phyloP scores from a whole-genome alignment of 1,140 invertebrate genomes.

The Plodia interpunctella region DNA sequence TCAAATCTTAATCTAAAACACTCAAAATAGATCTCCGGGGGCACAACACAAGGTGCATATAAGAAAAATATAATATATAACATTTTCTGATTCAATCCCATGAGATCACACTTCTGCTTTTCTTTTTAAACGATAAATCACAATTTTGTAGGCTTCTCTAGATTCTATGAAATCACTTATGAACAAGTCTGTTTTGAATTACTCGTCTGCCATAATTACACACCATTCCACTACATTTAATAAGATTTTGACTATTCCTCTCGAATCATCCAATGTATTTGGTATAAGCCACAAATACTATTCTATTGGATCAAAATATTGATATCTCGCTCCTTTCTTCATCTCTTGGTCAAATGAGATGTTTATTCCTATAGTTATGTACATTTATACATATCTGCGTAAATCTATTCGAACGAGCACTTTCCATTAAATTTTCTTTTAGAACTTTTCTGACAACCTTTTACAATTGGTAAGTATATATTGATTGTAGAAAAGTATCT shows the following conservation, averaged over 20 bases:
- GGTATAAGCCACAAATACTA: constrained; percentile 54
- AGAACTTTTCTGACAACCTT: constrained; percentile 2
- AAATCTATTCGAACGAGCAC: constrained; percentile 9
- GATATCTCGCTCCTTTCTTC: constrained; percentile 33
- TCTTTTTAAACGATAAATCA: constrained; percentile 49
- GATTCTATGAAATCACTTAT: constrained; percentile 32
- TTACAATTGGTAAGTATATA: not conserved
- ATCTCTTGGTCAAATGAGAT: constrained; percentile 9
- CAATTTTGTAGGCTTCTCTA: constrained; percentile 59
- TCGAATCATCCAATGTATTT: constrained; percentile 28
- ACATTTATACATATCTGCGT: constrained; percentile 3
- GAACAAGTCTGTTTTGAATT: constrained; percentile 26
- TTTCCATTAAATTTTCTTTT: not conserved
- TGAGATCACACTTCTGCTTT: constrained; percentile 59
- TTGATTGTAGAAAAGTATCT: constrained; percentile 19
- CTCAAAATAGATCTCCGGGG: constrained; percentile 22
- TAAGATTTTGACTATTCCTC: constrained; percentile 43
- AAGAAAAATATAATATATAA: constrained; percentile 23
- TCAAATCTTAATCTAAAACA: constrained; percentile 29
- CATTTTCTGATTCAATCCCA: constrained; percentile 45
- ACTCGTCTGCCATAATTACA: not conserved
- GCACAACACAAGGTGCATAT: constrained; percentile 25
- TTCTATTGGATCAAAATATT: too few relatives aligned
- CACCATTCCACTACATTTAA: constrained; percentile 30
- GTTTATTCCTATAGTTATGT: constrained; percentile 2